Base-by-base conservation (phyloP, 1,140 invertebrate species). In the Camponotus floridanus region DNA sequence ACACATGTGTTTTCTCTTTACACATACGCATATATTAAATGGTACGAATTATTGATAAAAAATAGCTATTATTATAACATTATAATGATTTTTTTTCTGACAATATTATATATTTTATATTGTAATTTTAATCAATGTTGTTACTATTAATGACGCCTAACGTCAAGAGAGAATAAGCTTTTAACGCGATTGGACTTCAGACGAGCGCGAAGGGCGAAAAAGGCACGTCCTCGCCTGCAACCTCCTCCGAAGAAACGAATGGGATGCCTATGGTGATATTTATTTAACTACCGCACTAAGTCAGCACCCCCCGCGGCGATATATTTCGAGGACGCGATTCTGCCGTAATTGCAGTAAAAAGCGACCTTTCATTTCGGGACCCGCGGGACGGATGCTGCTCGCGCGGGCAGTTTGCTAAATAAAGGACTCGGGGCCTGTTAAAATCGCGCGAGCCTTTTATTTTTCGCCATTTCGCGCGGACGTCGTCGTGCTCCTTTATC, bases 301-400 rank as follows among this genome's bases (percentile, higher is more conserved):
- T 92, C 87, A 91, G 91, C 91, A 70, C 84, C 91, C 84, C 91
- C 92, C 90, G 91, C 65, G 84, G 92, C 83, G 92, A 85, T 87
- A 88, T 90, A 92, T 92, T 91, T 91, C 90, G 89, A 92, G 90
- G 90, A 89, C 86, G 89, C 88, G 92, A 91, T 91, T 93, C 87
- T 84, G 88, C 88, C 91, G 91, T 93, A 92, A 93, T 93, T 92
- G 91, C 91, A 87, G 89, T 91, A 91, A 92, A 93, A 92, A 88
- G 86, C 86, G 86, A 90, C 88, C 89, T 92, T 92, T 92, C 92
- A 92, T 93, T 93, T 88, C 84, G 64, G 73, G 88, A 87, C 91
- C 87, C 84, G 64, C 51, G 76, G 73, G 87, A 80, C 67, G 61
- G 87, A 45, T 18, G 48, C 15, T 51, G 48, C 59, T 84, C 65